A percentile compares a stretch with the other conserved stretches of the same genome.
Evolutionary conservation across 2,888 invertebrate genomes (phyloP).

Genomic region (Rhynchonema sp.): DNA sequence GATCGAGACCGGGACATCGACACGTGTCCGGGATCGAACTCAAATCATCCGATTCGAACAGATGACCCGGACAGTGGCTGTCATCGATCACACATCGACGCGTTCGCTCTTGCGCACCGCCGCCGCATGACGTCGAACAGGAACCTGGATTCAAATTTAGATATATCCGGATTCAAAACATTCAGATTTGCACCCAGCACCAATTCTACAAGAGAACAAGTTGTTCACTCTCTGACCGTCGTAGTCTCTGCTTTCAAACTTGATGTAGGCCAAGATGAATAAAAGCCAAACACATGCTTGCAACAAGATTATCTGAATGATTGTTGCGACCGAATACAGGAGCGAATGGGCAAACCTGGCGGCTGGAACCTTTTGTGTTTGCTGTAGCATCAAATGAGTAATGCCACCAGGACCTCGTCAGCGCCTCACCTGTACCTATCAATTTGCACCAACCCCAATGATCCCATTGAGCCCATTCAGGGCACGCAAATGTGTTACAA

Average conservation of each 20-base stretch:
- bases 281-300: too few species aligned
- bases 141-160: too few species aligned
- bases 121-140: not conserved
- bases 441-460: not conserved
- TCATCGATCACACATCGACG: not conserved
- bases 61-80: not conserved
- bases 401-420: not conserved
- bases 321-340: not conserved
- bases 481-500: too few species aligned
- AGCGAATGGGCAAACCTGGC: not conserved
- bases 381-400: too few species aligned
- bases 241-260: too few species aligned
- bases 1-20: not conserved
- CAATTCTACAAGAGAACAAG: too few species aligned
- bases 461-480: not conserved
- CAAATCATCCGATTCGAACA: not conserved
- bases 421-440: not conserved
- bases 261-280: too few species aligned
- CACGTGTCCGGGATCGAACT: not conserved
- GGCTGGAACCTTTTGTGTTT: too few species aligned
- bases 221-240: too few species aligned
- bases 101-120: not conserved
- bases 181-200: too few species aligned
- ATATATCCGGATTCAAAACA: too few species aligned
- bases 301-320: too few species aligned